Base-by-base conservation (phyloP, 2,888 invertebrate species). In the Desoria tigrina region DNA sequence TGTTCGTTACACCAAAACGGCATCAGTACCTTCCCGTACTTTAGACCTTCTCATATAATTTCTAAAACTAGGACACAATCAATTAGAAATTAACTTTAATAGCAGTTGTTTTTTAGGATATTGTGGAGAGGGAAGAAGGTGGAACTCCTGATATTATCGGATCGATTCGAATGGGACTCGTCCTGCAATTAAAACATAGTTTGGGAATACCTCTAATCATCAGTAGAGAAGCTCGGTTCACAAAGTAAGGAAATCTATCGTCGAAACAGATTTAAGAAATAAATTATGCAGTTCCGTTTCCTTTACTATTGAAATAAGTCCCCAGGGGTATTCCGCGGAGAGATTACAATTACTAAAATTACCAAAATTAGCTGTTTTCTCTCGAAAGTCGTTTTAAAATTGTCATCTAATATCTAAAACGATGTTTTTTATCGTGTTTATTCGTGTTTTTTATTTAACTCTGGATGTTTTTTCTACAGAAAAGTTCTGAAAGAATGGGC, bases 151-250 rank as follows among this genome's bases (percentile, higher is more conserved):
- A 88, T 56, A 87, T 90, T 27, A 86, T 90, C 3, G 91, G 90
- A 78, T 87, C 89, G 0, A 89, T 94, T 39, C 82, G 94, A 72
- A 89, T 91, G 7, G 93, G 93, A 0, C 83, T 94, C 50, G 91
- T 88, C 16, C 86, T 93, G 82, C 92, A 92, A 79, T 82, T 94
- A 49, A 89, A 93, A 78, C 88, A 91, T 77, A 87, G 89, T 2
- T 85, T 94, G 39, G 72, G 69, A 9, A 32, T 27, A 11, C 16
- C 61, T 14, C 37, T 37, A 16, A 65, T 73, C 1, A 59, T 66
- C 4, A 51, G 23, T 18, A 49, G 64, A 26, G 73, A 73, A 42
- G 61, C 69, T 1, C 16, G 11, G 0, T 71, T 63, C 37, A 61
- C 65, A 9, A 68, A 57, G 70, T 73, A 42, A 9, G n/a, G n/a